phyloP scores from a whole-genome alignment of 2,797 vertebrate species.

The Coccyzus lansbergi region DNA sequence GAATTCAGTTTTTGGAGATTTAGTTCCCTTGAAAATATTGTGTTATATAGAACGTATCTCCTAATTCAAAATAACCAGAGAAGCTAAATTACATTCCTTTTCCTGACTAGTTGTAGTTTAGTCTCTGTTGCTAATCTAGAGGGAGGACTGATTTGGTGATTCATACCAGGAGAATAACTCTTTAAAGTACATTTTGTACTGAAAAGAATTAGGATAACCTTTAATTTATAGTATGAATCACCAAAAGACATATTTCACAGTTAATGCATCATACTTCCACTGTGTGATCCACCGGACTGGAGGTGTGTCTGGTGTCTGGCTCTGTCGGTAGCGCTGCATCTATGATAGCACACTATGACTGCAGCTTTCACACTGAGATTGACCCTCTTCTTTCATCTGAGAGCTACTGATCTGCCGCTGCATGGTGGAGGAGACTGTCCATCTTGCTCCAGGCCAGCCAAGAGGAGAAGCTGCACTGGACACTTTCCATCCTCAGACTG shows the following conservation, averaged over 20 bases:
- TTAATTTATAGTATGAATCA: slow-evolving; percentile 57
- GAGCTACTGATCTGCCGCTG: background rate
- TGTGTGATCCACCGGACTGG: background rate
- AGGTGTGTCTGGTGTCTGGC: background rate
- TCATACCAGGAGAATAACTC: slow-evolving; percentile 22
- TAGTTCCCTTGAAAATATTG: background rate
- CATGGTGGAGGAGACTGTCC: background rate
- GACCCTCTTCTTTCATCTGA: background rate
- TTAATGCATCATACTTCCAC: background rate
- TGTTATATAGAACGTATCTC: background rate
- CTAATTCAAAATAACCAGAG: background rate
- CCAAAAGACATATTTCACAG: slow-evolving; percentile 3
- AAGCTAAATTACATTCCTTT: background rate
- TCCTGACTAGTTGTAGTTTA: background rate
- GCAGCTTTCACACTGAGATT: rapidly evolving
- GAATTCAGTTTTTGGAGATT: background rate
- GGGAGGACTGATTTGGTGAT: slow-evolving; percentile 16
- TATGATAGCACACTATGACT: rapidly evolving
- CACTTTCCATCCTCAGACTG: background rate
- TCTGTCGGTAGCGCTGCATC: background rate
- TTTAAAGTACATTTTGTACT: slow-evolving; percentile 20
- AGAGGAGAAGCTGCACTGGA: background rate
- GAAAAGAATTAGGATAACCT: slow-evolving; percentile 46
- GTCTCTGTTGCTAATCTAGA: background rate
- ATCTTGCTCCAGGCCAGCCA: rapidly evolving